These are phyloP conservation scores for Capreolus pygargus DNA, from an alignment of 2,113 vertebrate genomes.

Conservation along the genomic window DNA sequence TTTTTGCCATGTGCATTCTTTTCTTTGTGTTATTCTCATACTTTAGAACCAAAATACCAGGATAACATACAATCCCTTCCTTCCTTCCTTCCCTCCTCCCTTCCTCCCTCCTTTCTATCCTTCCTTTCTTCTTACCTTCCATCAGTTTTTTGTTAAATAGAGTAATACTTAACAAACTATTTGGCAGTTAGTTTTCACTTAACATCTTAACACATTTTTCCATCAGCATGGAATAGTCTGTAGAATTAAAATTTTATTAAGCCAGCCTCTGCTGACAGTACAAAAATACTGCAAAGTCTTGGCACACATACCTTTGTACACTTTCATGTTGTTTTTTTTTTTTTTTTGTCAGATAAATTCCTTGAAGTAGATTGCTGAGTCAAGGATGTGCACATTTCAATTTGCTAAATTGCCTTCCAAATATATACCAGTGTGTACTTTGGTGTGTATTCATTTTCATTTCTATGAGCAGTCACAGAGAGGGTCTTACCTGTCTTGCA, in stretches of 20 bases:
- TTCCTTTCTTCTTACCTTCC: background rate
- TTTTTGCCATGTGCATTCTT: background rate
- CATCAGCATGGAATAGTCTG: background rate
- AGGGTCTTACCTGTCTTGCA: background rate
- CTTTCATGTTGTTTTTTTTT: background rate
- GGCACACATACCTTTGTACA: background rate
- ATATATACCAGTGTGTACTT: background rate
- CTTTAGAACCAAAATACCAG: background rate
- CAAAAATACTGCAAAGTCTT: background rate
- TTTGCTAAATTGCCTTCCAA: background rate
- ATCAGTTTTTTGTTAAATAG: background rate
- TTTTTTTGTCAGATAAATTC: background rate
- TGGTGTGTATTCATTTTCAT: background rate
- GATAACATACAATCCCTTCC: background rate
- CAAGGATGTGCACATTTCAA: background rate
- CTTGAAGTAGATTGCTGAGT: background rate
- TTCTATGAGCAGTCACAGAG: background rate
- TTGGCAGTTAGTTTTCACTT: background rate
- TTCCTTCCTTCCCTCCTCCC: background rate
- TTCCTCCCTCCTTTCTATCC: background rate
- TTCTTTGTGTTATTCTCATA: background rate
- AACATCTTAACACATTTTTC: background rate
- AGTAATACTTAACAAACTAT: background rate
- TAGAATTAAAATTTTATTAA: background rate
- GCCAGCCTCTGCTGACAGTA: background rate